Base-by-base conservation (phyloP, 1,140 invertebrate species). In the Nixonia krombeini region DNA sequence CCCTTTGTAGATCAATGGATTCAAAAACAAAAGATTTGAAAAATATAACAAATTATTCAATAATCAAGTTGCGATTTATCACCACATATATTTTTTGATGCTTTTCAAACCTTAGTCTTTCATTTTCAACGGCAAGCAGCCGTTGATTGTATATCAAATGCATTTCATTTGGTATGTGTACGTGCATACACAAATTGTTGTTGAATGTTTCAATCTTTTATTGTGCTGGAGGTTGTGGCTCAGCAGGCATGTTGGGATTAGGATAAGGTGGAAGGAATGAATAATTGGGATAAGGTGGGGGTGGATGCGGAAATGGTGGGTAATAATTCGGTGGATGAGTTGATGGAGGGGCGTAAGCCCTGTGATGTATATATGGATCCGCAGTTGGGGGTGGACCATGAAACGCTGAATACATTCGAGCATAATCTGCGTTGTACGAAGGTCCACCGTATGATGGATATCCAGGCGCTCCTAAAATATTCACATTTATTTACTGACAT, bases 271-370 rank as follows among this genome's bases (percentile, higher is more conserved):
- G 80, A 15, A 84, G 57, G 46, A 81, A 85, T 0, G 82, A 76
- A 52, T 83, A 84, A 85, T 88, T 74, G 52, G 86, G 72, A 82
- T 87, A 78, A 69, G 82, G 82, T 58, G 84, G 83, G 12, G 81
- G 77, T 4, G 82, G 83, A 65, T 83, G 79, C 0, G 82, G 77
- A 53, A 84, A 85, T 0, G 82, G 81, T 3, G 84, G 74, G 50
- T 85, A 85, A 18, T 85, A 84, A 69, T 83, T 84, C 3, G 84
- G 69, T 3, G 81, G 76, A 58, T 79, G 73, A n/a, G 78, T 70
- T 17, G 82, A 62, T 16, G 85, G 75, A 42, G 80, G 57, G 17
- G 76, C 80, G 40, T 82, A 83, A 31, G 73, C 74, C 46, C 80
- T 73, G 21, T 82, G 38, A 18, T 40, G 78, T 45, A 81, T 81